Percentiles rank a stretch among this genome's conserved stretches.
Conservation (phyloP, 2,888 invertebrate species). For the Lithosia quadra region DNA sequence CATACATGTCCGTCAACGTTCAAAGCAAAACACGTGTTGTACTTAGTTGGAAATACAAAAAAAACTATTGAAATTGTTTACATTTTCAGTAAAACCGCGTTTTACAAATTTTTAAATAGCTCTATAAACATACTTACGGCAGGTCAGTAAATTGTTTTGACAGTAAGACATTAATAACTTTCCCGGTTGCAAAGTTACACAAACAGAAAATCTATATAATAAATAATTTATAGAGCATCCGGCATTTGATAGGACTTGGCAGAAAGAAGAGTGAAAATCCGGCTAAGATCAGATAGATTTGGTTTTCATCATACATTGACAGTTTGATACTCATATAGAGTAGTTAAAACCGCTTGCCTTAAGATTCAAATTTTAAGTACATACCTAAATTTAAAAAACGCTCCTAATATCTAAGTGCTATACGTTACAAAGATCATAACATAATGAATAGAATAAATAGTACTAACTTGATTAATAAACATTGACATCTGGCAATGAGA, state of each 20-base stretch:
- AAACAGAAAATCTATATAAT: background rate
- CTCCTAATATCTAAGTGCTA: too few relatives aligned
- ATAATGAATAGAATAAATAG: background rate
- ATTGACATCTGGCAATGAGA: constrained; percentile 39
- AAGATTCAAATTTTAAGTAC: too few relatives aligned
- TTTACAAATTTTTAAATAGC: background rate
- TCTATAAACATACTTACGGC: too few relatives aligned
- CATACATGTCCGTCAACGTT: background rate
- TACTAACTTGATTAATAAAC: constrained; percentile 1
- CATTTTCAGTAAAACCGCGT: constrained; percentile 4
- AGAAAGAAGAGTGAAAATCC: too few relatives aligned
- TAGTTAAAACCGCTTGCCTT: too few relatives aligned
- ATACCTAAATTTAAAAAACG: too few relatives aligned
- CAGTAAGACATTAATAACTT: background rate
- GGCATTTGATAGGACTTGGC: too few relatives aligned
- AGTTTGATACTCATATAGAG: too few relatives aligned
- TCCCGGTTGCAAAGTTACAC: background rate
- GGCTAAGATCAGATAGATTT: too few relatives aligned
- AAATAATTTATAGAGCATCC: too few relatives aligned
- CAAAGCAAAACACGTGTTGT: constrained; percentile 8
- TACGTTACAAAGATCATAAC: background rate
- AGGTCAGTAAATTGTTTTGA: background rate
- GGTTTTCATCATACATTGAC: too few relatives aligned
- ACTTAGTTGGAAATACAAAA: background rate
- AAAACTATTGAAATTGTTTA: constrained; percentile 12